Base-by-base conservation (phyloP, 2,797 vertebrate species). In the Pelochelys cantorii region DNA sequence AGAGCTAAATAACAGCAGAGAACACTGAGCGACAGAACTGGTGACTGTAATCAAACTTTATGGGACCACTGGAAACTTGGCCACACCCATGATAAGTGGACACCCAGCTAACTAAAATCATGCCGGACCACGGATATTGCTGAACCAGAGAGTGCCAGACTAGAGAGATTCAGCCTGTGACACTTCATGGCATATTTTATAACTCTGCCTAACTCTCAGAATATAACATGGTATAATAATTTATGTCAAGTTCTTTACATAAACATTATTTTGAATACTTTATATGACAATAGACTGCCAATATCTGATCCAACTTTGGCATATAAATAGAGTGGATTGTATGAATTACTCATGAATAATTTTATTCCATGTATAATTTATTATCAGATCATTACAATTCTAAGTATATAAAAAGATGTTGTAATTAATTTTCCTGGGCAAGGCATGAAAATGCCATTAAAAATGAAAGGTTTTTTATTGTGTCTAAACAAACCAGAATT, bases 341-440 rank as follows among this genome's bases (percentile, higher is more conserved):
- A 9, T 97, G 84, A 94, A 95, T 96, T 94, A 92, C 86, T 95
- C 81, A 95, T 59, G 12, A 74, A 25, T 0, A 0, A 5, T 65
- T 94, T 90, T 53, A 96, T 94, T 91, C 11, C 14, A 84, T 74
- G 14, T 84, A 92, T 37, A 5, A n/a, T 90, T 96, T 92, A 79
- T 94, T 93, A 90, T 84, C 54, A 79, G 9, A 13, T 77, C 74
- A 27, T 17, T 37, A 79, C 48, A 92, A 82, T 57, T 92, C 79
- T 87, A 54, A 74, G 56, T 37, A 54, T 81, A 88, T 83, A 84
- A 86, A 42, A 17, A 75, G 20, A 37, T 93, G 84, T 11, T 85
- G 3, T 18, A 22, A 10, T 42, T 29, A 83, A 11, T 53, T 79
- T 81, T 90, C 1, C 57, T 53, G n/a, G 87, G 31, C 5, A 93